Percentiles rank a stretch among this genome's conserved stretches.
Conservation (phyloP, 2,113 vertebrate genomes). For the Speoplatyrhinus poulsoni region DNA sequence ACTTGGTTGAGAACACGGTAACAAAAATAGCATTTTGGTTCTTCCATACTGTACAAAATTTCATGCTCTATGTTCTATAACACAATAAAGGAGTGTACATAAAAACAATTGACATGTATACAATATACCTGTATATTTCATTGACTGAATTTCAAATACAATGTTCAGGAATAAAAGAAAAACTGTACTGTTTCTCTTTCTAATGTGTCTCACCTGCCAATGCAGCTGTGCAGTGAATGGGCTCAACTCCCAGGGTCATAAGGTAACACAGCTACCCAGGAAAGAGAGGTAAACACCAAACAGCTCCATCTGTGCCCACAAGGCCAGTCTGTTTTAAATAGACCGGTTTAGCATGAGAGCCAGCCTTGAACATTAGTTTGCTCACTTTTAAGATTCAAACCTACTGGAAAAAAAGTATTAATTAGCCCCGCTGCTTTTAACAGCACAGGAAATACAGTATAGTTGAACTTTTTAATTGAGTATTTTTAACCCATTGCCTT, state of each 20-base stretch:
- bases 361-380: conserved; percentile 7
- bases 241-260: conserved; percentile 46
- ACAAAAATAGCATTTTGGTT: no score
- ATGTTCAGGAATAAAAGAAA: no score
- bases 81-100: no score
- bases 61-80: no score
- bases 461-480: neutral
- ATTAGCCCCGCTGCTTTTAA: neutral
- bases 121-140: no score
- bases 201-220: conserved; percentile 14
- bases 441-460: neutral
- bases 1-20: no score
- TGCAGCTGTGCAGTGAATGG: conserved; percentile 50
- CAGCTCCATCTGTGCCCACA: conserved; percentile 40
- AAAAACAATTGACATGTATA: no score
- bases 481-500: neutral
- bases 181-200: neutral
- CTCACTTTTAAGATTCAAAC: no score
- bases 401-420: no score
- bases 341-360: conserved; percentile 3
- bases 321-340: conserved; percentile 13
- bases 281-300: conserved; percentile 64
- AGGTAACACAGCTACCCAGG: conserved; percentile 53
- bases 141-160: no score
- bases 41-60: no score